Evolutionary conservation across 2,888 invertebrate species (phyloP).

Genomic region (Heliothis peltigera): DNA sequence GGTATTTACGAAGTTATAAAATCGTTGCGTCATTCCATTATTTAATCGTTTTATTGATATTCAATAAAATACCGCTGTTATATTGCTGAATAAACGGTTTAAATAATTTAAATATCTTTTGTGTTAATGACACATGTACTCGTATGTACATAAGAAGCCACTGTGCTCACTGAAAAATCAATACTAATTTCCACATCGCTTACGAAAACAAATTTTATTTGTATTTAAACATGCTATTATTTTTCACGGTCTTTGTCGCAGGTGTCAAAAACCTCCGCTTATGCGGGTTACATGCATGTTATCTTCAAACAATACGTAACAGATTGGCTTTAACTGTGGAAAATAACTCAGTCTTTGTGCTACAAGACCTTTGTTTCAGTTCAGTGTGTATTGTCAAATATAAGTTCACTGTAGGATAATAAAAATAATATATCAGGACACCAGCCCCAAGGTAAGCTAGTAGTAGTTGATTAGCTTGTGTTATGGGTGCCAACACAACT

Average conservation of each 20-base stretch:
- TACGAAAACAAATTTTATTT: conserved; percentile 46
- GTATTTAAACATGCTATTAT: conserved; percentile 56
- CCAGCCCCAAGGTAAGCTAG: too few species aligned
- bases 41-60: conserved; percentile 9
- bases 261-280: conserved; percentile 74
- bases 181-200: conserved; percentile 48
- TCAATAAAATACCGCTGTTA: conserved; percentile 10
- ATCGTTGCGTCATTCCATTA: conserved; percentile 3
- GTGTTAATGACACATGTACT: conserved; percentile 8
- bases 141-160: conserved; percentile 31
- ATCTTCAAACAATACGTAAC: conserved; percentile 62
- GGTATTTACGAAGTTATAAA: not conserved
- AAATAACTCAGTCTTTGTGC: conserved; percentile 45
- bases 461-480: too few species aligned
- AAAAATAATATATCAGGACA: too few species aligned
- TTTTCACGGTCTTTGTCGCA: conserved; percentile 67
- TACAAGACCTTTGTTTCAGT: conserved; percentile 26
- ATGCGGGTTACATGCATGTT: conserved; percentile 75
- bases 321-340: conserved; percentile 51
- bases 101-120: conserved; percentile 10
- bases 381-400: conserved; percentile 35
- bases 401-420: conserved; percentile 10
- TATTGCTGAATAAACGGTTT: conserved; percentile 11
- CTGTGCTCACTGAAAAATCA: conserved; percentile 43
- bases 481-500: too few species aligned